Evolutionary conservation across 1,140 invertebrate species (phyloP).

Genomic region (Lithobius niger): DNA sequence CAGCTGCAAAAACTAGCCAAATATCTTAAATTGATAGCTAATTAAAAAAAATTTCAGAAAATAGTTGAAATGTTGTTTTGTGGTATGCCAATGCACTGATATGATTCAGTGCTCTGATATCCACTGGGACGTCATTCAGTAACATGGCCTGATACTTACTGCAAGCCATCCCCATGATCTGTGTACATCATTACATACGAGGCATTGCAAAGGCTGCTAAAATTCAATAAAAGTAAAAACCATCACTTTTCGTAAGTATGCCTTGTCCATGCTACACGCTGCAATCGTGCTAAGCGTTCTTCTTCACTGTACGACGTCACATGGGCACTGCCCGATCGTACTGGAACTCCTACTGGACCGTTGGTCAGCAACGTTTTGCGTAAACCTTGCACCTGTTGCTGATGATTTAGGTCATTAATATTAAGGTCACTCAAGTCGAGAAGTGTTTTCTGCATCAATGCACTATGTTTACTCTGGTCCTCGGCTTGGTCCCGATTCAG

Average conservation of each 20-base stretch:
- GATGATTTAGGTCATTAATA: neutral
- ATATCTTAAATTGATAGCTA: too few species aligned
- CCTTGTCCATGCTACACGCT: constrained; percentile 61
- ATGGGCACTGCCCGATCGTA: constrained; percentile 2
- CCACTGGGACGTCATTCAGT: too few species aligned
- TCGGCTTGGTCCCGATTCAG: neutral
- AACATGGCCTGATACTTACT: too few species aligned
- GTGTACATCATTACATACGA: too few species aligned
- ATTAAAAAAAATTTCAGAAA: too few species aligned
- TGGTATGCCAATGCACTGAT: too few species aligned
- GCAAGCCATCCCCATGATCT: too few species aligned
- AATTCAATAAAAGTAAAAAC: too few species aligned
- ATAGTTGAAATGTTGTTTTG: too few species aligned
- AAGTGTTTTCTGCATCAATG: neutral
- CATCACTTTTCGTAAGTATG: constrained; percentile 42
- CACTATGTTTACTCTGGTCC: neutral
- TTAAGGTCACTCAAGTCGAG: constrained; percentile 1
- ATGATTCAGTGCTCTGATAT: too few species aligned
- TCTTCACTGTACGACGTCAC: neutral
- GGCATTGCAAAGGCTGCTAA: too few species aligned
- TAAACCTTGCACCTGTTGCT: neutral
- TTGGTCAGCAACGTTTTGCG: neutral
- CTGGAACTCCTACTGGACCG: neutral
- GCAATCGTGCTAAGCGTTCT: constrained; percentile 53
- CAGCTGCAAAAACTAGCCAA: too few species aligned